Conservation (phyloP, 1,140 invertebrate genomes). For the Lucilia sericata region DNA sequence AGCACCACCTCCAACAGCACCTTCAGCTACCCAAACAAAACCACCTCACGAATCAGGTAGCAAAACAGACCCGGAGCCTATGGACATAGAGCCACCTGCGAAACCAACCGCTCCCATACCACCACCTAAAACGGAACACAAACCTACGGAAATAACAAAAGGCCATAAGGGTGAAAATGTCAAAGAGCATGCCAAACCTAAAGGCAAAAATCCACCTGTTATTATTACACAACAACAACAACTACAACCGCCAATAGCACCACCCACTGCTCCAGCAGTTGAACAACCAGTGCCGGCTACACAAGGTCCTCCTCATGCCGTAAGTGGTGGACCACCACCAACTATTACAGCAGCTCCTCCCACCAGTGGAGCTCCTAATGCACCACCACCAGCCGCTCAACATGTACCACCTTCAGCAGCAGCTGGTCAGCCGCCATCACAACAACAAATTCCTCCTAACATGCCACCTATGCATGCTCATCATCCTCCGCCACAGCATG, state of each 20-base stretch:
- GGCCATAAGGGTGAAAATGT: slow-evolving; percentile 21
- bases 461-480: slow-evolving; percentile 56
- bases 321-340: slow-evolving; percentile 28
- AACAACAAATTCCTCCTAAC: slow-evolving; percentile 52
- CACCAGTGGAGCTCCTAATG: slow-evolving; percentile 38
- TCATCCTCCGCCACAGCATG: slow-evolving; percentile 62
- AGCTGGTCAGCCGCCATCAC: slow-evolving; percentile 34
- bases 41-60: slow-evolving; percentile 55
- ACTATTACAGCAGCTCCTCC: slow-evolving; percentile 45
- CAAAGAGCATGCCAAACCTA: slow-evolving; percentile 32
- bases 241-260: slow-evolving; percentile 47
- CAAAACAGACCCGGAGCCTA: slow-evolving; percentile 65
- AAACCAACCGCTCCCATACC: slow-evolving; percentile 59
- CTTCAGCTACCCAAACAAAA: slow-evolving; percentile 28
- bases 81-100: slow-evolving; percentile 64
- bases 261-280: slow-evolving; percentile 51
- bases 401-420: slow-evolving; percentile 46
- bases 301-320: not conserved
- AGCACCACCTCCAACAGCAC: slow-evolving; percentile 18
- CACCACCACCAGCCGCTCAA: slow-evolving; percentile 52
- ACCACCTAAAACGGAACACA: slow-evolving; percentile 51
- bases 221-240: slow-evolving; percentile 50
- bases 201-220: not conserved
- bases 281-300: slow-evolving; percentile 43
- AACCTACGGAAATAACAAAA: not conserved